phyloP scores from a whole-genome alignment of 2,113 vertebrate genomes.

The Myrmophylax atrothorax region DNA sequence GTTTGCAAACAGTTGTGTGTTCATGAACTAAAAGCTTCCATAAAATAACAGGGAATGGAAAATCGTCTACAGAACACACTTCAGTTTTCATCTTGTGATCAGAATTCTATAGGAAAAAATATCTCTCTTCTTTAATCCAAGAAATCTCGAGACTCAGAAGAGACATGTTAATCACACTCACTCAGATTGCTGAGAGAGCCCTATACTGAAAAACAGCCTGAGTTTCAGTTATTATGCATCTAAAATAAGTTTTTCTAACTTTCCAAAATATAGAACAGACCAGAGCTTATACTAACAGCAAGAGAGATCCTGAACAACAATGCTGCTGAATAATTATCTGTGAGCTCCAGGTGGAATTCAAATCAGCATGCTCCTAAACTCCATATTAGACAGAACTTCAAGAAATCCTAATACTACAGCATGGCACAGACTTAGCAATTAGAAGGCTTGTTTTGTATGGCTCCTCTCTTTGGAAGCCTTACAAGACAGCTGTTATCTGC shows the following conservation, averaged over 20 bases:
- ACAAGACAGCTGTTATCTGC: conserved; percentile 25
- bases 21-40: not conserved
- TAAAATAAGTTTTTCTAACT: not conserved
- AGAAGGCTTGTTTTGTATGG: conserved; percentile 2
- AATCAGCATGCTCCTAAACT: not conserved
- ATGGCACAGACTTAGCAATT: conserved; percentile 4
- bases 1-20: not conserved
- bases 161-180: not conserved
- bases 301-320: not conserved
- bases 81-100: not conserved
- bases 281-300: not conserved
- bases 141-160: not conserved
- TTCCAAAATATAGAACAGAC: not conserved
- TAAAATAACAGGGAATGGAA: not conserved
- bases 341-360: not conserved
- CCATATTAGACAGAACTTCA: not conserved
- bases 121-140: not conserved
- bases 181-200: not conserved
- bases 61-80: not conserved
- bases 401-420: not conserved
- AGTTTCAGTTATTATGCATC: not conserved
- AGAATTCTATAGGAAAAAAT: not conserved
- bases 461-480: conserved; percentile 34
- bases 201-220: not conserved
- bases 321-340: not conserved